phyloP scores from a whole-genome alignment of 2,797 vertebrate genomes.

The Crenuchus spilurus region DNA sequence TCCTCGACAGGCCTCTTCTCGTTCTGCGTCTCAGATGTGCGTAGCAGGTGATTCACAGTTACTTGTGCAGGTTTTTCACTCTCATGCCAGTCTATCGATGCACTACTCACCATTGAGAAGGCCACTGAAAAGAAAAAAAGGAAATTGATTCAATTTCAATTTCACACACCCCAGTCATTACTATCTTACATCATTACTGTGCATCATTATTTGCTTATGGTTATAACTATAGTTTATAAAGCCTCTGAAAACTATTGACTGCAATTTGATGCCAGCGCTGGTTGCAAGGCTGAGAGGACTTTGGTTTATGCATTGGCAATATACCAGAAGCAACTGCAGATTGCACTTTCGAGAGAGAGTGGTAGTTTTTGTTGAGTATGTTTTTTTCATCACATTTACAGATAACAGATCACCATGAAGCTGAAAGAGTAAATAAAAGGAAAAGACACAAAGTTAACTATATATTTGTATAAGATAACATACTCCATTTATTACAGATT shows the following conservation, averaged over 20 bases:
- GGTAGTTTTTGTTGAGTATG: no score
- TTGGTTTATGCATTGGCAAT: not conserved
- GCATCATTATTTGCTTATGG: no score
- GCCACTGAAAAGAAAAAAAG: constrained; percentile 62
- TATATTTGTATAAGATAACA: no score
- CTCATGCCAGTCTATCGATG: constrained; percentile 75
- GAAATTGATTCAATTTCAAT: not conserved
- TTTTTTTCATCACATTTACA: not conserved
- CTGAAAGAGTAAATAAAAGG: not conserved
- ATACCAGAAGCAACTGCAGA: not conserved
- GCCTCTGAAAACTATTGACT: not conserved
- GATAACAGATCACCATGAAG: not conserved
- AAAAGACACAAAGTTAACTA: no score
- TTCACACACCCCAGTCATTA: not conserved
- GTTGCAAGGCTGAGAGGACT: not conserved
- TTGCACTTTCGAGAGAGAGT: no score
- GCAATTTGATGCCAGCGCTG: not conserved
- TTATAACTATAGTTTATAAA: no score
- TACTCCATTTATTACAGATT: no score
- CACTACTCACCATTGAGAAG: constrained; percentile 65
- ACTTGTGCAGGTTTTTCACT: constrained; percentile 70
- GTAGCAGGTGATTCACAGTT: constrained; percentile 72
- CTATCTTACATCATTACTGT: no score
- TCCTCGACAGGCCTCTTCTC: constrained; percentile 64
- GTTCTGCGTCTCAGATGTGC: constrained; percentile 56